Evolutionary conservation across 2,113 vertebrate species (phyloP).

Genomic region (Aegithalos caudatus): DNA sequence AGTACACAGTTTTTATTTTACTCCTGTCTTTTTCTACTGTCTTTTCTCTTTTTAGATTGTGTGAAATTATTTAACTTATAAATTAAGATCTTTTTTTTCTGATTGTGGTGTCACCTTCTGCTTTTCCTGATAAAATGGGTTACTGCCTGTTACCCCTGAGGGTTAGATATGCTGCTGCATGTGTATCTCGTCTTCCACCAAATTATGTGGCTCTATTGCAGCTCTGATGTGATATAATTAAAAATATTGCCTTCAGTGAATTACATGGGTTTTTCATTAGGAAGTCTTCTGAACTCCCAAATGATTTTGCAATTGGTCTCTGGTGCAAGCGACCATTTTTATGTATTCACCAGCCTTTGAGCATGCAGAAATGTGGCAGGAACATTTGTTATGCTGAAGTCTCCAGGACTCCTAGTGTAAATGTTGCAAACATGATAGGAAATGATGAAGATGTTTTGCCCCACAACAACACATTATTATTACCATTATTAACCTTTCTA

Average conservation of each 20-base stretch:
- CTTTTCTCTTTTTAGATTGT: neutral
- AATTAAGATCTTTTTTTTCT: neutral
- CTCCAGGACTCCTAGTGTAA: neutral
- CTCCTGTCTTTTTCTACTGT: neutral
- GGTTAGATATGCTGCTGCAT: neutral
- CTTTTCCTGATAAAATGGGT: neutral
- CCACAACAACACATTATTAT: neutral
- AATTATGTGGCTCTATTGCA: neutral
- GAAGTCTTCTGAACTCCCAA: neutral
- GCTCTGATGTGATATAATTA: neutral
- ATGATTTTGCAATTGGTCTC: neutral
- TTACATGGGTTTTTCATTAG: neutral
- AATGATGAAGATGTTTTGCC: neutral
- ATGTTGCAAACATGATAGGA: neutral
- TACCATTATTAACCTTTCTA: neutral
- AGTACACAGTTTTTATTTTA: neutral
- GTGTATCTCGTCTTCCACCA: neutral
- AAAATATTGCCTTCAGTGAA: neutral
- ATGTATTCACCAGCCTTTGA: neutral
- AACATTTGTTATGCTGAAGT: neutral
- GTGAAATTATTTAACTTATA: neutral
- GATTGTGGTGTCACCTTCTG: neutral
- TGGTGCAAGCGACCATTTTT: neutral
- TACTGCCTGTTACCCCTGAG: neutral
- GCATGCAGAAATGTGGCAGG: neutral